These are phyloP conservation scores for Ceratitis capitata DNA, from an alignment of 1,140 invertebrate genomes.

Conservation along the genomic window DNA sequence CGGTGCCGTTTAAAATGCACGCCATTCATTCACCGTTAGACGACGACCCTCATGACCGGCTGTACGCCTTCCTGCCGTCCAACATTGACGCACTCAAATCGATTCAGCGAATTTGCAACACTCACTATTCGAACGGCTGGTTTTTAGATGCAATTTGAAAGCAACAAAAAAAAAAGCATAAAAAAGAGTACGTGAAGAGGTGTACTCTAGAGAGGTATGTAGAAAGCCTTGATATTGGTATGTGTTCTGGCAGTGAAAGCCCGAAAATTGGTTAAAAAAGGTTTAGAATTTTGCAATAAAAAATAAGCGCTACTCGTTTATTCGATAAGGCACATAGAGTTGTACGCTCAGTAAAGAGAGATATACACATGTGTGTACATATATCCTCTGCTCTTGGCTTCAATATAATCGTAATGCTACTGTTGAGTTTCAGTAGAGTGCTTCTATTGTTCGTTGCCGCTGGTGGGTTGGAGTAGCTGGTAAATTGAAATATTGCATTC, in stretches of 20 bases:
- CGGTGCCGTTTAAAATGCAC: constrained; percentile 33
- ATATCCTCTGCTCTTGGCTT: not conserved
- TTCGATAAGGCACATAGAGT: no score
- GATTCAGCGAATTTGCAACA: constrained; percentile 13
- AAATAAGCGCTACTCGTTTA: not conserved
- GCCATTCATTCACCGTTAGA: not conserved
- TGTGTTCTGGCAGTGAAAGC: not conserved
- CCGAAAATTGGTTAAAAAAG: not conserved
- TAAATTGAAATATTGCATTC: not conserved
- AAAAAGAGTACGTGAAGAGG: not conserved
- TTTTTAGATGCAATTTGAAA: not conserved
- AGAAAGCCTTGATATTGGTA: not conserved
- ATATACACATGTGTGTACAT: not conserved
- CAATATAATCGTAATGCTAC: not conserved
- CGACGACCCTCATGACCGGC: not conserved
- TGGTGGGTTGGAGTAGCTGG: not conserved
- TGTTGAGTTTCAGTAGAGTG: not conserved
- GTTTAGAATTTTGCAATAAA: not conserved
- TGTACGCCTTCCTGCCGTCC: constrained; percentile 9
- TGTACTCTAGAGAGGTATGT: not conserved
- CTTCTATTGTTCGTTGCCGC: not conserved
- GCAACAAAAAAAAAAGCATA: not conserved
- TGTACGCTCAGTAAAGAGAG: not conserved
- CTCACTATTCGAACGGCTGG: not conserved
- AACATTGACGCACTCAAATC: constrained; percentile 31